Evolutionary conservation across 1,140 invertebrate species (phyloP).

Genomic region (Drosophila rhopaloa): DNA sequence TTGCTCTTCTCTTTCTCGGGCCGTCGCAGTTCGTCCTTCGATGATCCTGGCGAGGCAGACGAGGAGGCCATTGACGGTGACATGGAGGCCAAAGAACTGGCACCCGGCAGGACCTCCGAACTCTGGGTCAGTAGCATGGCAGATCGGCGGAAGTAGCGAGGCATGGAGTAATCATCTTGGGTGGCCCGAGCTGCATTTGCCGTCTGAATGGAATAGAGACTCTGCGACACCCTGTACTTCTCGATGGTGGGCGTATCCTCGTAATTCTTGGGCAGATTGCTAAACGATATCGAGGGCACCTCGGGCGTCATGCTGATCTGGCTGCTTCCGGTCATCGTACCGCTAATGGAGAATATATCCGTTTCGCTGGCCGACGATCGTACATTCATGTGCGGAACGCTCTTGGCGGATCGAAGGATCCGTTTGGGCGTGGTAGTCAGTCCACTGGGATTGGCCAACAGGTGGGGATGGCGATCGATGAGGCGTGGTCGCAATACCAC

Average conservation of each 20-base stretch:
- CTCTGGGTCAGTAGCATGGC: conserved; percentile 76
- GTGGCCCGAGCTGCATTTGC: conserved; percentile 72
- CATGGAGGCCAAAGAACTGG: conserved; percentile 59
- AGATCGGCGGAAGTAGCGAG: conserved; percentile 78
- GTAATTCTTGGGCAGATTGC: conserved; percentile 82
- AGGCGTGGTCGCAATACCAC: conserved; percentile 77
- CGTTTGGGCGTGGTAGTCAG: conserved; percentile 60
- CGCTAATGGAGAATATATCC: conserved; percentile 82
- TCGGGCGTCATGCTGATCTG: conserved; percentile 84
- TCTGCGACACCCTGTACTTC: conserved; percentile 82
- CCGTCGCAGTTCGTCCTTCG: conserved; percentile 63
- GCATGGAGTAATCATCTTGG: conserved; percentile 81
- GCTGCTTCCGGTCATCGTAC: conserved; percentile 62
- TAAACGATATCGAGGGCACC: conserved; percentile 82
- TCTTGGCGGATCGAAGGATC: conserved; percentile 70
- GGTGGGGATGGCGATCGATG: conserved; percentile 72
- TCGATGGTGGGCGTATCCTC: conserved; percentile 84
- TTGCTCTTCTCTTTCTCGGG: conserved; percentile 79
- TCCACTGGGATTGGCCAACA: conserved; percentile 37
- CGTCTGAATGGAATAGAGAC: conserved; percentile 81
- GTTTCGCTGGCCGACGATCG: conserved; percentile 74
- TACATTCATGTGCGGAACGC: conserved; percentile 80
- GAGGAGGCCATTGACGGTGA: conserved; percentile 51
- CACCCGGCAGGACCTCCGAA: conserved; percentile 61
- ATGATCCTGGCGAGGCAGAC: conserved; percentile 48